phyloP scores from a whole-genome alignment of 2,113 vertebrate genomes.

The Cavia porcellus region DNA sequence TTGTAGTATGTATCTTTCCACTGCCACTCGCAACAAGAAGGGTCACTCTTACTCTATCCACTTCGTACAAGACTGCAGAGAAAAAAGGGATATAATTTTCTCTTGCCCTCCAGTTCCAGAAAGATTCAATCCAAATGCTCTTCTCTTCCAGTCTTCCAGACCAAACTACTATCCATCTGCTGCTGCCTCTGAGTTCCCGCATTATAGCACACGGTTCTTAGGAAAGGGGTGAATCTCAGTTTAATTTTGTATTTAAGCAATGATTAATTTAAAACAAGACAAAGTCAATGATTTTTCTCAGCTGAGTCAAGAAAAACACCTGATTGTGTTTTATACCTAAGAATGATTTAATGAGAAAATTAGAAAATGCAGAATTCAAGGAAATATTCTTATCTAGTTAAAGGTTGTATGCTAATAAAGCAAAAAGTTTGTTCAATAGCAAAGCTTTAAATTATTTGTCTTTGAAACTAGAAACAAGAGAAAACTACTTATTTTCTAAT shows the following conservation, averaged over 20 bases:
- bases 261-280: too few relatives aligned
- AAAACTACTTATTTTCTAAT: neutral
- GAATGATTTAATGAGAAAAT: neutral
- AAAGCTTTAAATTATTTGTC: neutral
- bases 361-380: neutral
- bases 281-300: neutral
- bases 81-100: neutral
- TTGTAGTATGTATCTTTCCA: neutral
- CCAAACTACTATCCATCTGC: accelerated
- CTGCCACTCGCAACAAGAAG: neutral
- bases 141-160: neutral
- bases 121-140: neutral
- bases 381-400: neutral
- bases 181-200: neutral
- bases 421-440: neutral
- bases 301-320: neutral
- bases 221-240: neutral
- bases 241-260: neutral
- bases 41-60: neutral
- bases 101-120: neutral
- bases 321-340: neutral
- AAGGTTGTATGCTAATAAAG: neutral
- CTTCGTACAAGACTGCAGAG: neutral
- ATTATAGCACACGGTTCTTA: accelerated
- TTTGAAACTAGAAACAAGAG: neutral